Evolutionary conservation across 2,888 invertebrate genomes (phyloP).

Genomic region (Aleiodes leptofemur): DNA sequence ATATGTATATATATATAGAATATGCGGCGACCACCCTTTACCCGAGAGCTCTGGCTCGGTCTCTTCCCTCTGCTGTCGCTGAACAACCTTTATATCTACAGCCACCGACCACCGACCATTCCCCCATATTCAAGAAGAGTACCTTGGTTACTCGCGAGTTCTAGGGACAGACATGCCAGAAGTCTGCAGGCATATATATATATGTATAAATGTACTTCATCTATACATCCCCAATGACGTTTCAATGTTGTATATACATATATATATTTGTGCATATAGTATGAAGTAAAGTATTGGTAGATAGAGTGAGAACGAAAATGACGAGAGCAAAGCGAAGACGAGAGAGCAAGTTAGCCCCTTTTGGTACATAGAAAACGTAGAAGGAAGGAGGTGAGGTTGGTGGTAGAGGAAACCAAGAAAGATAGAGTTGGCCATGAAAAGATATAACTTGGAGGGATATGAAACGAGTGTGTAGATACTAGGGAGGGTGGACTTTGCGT

Average conservation of each 20-base stretch:
- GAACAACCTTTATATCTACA: conserved; percentile 73
- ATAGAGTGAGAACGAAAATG: conserved; percentile 37
- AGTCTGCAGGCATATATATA: conserved; percentile 37
- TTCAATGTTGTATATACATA: too few species aligned
- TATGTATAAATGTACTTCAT: not conserved
- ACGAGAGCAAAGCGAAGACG: not conserved
- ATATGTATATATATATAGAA: conserved; percentile 14
- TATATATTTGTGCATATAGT: too few species aligned
- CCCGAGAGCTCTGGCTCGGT: conserved; percentile 44
- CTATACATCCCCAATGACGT: too few species aligned
- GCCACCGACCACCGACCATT: conserved; percentile 62
- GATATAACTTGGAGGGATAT: not conserved
- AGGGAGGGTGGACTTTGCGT: not conserved
- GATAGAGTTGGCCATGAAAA: conserved; percentile 48
- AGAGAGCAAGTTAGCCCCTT: conserved; percentile 12
- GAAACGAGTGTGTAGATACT: conserved; percentile 3
- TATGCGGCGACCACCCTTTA: conserved; percentile 52
- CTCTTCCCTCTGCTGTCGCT: conserved; percentile 52
- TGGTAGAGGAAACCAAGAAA: conserved; percentile 20
- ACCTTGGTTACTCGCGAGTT: conserved; percentile 65
- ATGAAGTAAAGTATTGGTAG: conserved; percentile 12
- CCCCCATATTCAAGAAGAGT: conserved; percentile 49
- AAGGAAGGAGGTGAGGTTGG: conserved; percentile 33
- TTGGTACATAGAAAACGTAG: too few species aligned
- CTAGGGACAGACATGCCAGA: conserved; percentile 51